Conservation (phyloP, 1,140 invertebrate genomes). For the Drosophila willistoni region DNA sequence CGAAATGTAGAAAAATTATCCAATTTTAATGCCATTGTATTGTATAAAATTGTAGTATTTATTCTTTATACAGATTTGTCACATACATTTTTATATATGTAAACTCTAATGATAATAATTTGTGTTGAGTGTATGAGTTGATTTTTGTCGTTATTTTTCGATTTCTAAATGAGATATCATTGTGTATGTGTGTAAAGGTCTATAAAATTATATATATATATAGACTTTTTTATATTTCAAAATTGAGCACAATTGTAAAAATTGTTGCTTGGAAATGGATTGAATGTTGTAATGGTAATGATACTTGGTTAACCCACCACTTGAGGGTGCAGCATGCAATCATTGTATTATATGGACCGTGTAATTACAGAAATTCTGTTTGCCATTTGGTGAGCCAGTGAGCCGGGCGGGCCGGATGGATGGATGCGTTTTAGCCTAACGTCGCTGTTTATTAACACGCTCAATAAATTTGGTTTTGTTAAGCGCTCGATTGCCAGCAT, state of each 20-base stretch:
- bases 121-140: no score
- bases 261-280: conserved; percentile 11
- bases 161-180: neutral
- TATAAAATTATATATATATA: conserved; percentile 9
- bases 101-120: no score
- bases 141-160: neutral
- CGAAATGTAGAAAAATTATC: no score
- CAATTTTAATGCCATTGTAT: no score
- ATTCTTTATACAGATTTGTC: no score
- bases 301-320: neutral
- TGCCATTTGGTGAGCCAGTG: neutral
- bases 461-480: conserved; percentile 97
- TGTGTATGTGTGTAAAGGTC: conserved; percentile 14
- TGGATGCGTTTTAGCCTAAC: conserved; percentile 27
- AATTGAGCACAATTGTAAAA: conserved; percentile 2
- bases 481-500: conserved; percentile 92
- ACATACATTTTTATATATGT: no score
- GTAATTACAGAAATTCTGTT: neutral
- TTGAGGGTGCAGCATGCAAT: conserved; percentile 3
- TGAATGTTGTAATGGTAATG: conserved; percentile 3
- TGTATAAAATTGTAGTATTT: no score
- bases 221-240: neutral
- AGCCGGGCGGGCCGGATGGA: no score
- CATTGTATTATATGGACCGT: conserved; percentile 9
- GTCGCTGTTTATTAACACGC: conserved; percentile 76